A percentile compares a stretch with the other conserved stretches of the same genome.
phyloP scores from a whole-genome alignment of 1,140 invertebrate species.

The Sycobia sp. region DNA sequence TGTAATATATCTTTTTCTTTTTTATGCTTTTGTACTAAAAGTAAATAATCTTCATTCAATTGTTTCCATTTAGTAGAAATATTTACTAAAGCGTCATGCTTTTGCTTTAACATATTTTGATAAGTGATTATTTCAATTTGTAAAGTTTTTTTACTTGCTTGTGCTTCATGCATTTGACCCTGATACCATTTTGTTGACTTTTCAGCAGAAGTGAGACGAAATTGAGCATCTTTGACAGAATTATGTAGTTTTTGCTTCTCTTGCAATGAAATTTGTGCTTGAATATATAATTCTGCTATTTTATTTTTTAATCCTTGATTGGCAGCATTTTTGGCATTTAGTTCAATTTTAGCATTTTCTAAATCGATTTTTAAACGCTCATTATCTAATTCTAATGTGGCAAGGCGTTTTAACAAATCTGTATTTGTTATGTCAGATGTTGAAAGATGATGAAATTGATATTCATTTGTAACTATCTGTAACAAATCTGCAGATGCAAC shows the following conservation, averaged over 20 bases:
- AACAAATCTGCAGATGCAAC: slow-evolving; percentile 45
- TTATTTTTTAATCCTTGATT: slow-evolving; percentile 50
- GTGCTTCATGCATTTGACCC: slow-evolving; percentile 42
- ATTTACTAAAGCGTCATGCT: slow-evolving; percentile 41
- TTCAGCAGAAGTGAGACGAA: slow-evolving; percentile 37
- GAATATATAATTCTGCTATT: slow-evolving; percentile 45
- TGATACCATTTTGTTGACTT: slow-evolving; percentile 49
- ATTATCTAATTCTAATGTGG: slow-evolving; percentile 45
- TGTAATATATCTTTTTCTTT: slow-evolving; percentile 40
- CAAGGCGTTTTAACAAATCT: slow-evolving; percentile 42
- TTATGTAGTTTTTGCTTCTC: slow-evolving; percentile 46
- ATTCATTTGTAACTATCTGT: slow-evolving; percentile 43
- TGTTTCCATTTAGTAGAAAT: slow-evolving; percentile 43
- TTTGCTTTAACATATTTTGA: slow-evolving; percentile 42
- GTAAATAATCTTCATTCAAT: slow-evolving; percentile 40
- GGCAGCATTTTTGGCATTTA: slow-evolving; percentile 46
- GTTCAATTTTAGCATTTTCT: slow-evolving; percentile 44
- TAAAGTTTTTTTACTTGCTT: slow-evolving; percentile 44
- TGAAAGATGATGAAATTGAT: slow-evolving; percentile 39
- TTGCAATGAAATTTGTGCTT: slow-evolving; percentile 42
- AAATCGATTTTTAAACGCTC: slow-evolving; percentile 44
- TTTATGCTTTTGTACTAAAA: slow-evolving; percentile 37
- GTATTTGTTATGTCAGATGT: slow-evolving; percentile 42
- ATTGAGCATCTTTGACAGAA: slow-evolving; percentile 39
- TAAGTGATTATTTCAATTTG: slow-evolving; percentile 48